Evolutionary conservation across 2,888 invertebrate species (phyloP).

Genomic region (Hyposoter didymator): DNA sequence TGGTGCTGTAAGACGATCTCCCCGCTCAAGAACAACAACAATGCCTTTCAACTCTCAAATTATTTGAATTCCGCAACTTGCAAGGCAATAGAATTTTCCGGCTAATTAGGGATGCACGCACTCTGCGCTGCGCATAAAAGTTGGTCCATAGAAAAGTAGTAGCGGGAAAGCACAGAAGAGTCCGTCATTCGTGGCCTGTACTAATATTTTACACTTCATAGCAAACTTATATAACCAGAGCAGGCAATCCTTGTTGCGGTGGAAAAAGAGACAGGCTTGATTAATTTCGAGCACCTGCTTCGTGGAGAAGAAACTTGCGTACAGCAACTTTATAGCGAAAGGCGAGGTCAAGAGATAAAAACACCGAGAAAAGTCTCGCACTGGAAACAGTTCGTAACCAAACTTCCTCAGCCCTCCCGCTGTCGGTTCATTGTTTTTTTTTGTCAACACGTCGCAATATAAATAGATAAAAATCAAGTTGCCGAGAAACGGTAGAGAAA

Average conservation of each 20-base stretch:
- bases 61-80: not conserved
- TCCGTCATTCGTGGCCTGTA: constrained; percentile 28
- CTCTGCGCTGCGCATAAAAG: constrained; percentile 26
- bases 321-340: constrained; percentile 35
- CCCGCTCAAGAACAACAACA: not conserved
- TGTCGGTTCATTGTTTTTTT: not conserved
- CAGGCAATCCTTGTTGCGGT: constrained; percentile 49
- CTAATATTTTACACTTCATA: constrained; percentile 53
- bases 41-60: not conserved
- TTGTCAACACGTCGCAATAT: not conserved
- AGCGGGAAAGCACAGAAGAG: constrained; percentile 15
- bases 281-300: constrained; percentile 55
- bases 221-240: constrained; percentile 53
- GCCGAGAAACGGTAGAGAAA: not conserved
- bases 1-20: not conserved
- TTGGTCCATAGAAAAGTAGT: constrained; percentile 9
- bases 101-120: constrained; percentile 26
- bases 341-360: not conserved
- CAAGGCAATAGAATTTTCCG: constrained; percentile 1
- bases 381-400: constrained; percentile 23
- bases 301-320: constrained; percentile 45
- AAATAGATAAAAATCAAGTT: not conserved
- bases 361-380: constrained; percentile 24
- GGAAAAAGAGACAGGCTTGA: constrained; percentile 37
- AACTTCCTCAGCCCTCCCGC: not conserved